Percentiles rank a stretch among this genome's conserved stretches.
Conservation (phyloP, 2,113 vertebrate genomes). For the Galbula dea region DNA sequence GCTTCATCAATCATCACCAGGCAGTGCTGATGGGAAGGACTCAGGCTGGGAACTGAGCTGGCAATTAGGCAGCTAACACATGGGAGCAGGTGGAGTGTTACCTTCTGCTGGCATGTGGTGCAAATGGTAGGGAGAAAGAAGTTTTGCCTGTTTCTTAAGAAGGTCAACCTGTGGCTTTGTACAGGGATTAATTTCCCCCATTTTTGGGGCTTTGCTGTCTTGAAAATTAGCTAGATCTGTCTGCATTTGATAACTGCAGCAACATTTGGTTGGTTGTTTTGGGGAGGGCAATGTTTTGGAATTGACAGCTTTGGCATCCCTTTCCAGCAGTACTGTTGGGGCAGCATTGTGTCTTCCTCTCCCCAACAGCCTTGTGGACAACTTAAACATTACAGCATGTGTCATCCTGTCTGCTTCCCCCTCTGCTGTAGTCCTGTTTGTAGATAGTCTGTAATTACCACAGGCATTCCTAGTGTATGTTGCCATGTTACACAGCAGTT, state of each 20-base stretch:
- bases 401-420: background rate
- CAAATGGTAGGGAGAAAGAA: background rate
- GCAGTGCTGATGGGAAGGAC: background rate
- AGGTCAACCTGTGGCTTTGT: background rate
- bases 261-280: background rate
- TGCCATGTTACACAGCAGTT: background rate
- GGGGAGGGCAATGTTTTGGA: background rate
- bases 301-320: background rate
- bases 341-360: background rate
- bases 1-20: background rate
- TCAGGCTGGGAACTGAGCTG: background rate
- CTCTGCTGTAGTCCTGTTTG: background rate
- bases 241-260: background rate
- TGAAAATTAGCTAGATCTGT: background rate
- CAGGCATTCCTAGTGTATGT: background rate
- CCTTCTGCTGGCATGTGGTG: background rate
- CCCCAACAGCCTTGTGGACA: background rate
- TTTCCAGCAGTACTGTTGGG: background rate
- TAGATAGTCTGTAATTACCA: background rate
- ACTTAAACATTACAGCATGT: background rate
- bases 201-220: background rate
- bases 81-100: rapidly evolving
- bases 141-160: background rate
- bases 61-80: background rate
- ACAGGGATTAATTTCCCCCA: background rate